Percentiles rank a stretch among this genome's conserved stretches.
phyloP scores from a whole-genome alignment of 2,888 invertebrate species.

The Lamellibrachia satsuma region DNA sequence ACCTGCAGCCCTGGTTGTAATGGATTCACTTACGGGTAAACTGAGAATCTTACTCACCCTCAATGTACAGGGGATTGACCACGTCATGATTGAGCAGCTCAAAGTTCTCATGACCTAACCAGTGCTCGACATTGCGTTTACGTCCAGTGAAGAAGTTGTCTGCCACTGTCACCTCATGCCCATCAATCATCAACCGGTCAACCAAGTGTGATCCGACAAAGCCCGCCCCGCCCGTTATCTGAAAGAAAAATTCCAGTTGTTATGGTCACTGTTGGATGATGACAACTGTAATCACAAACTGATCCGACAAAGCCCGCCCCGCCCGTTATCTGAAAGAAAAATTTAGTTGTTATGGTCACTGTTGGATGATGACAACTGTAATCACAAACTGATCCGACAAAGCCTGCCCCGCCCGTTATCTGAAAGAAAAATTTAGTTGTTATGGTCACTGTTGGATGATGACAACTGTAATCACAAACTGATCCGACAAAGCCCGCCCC shows the following conservation, averaged over 20 bases:
- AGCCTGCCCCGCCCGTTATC: too few species aligned
- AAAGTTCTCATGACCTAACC: slow-evolving; percentile 99
- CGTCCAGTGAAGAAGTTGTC: slow-evolving; percentile 99
- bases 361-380: too few species aligned
- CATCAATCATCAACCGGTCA: slow-evolving; percentile 92
- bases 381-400: too few species aligned
- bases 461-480: too few species aligned
- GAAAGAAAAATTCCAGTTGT: slow-evolving; percentile 39
- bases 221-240: slow-evolving; percentile 95
- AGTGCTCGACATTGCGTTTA: slow-evolving; percentile 96
- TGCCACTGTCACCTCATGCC: slow-evolving; percentile 94
- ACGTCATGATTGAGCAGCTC: slow-evolving; percentile 99
- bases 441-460: too few species aligned
- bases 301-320: too few species aligned
- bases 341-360: too few species aligned
- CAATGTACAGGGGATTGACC: slow-evolving; percentile 95
- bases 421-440: too few species aligned
- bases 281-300: too few species aligned
- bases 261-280: too few species aligned
- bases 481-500: too few species aligned
- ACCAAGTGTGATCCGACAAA: slow-evolving; percentile 99
- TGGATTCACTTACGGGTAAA: background rate
- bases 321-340: too few species aligned
- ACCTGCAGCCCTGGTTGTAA: background rate
- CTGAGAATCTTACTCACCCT: slow-evolving; percentile 75